phyloP scores from a whole-genome alignment of 2,888 invertebrate genomes.

The Rosalia funebris region DNA sequence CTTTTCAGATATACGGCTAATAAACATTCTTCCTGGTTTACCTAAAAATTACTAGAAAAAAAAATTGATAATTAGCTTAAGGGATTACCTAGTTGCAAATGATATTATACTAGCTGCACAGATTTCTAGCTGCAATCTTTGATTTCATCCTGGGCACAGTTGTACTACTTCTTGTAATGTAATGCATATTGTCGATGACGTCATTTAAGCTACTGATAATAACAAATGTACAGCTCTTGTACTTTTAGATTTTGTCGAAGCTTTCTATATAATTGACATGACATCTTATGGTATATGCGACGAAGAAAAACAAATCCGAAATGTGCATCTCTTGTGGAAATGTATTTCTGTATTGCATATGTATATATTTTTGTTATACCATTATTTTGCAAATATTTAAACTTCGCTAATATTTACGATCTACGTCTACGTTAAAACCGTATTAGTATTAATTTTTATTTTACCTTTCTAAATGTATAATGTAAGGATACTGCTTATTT shows the following conservation, averaged over 20 bases:
- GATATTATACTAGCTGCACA: slow-evolving; percentile 7
- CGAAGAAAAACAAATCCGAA: background rate
- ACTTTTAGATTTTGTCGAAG: slow-evolving; percentile 2
- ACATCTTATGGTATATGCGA: background rate
- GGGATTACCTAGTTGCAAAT: background rate
- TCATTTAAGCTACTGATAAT: slow-evolving; percentile 13
- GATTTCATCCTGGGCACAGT: slow-evolving; percentile 10
- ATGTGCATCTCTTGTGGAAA: too few species aligned
- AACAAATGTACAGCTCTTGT: background rate
- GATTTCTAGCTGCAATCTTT: too few species aligned
- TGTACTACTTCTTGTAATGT: slow-evolving; percentile 13
- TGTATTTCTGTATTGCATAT: too few species aligned
- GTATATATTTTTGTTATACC: too few species aligned
- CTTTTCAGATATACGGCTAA: slow-evolving; percentile 8
- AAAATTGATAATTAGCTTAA: background rate
- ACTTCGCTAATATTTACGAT: background rate
- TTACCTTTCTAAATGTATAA: background rate
- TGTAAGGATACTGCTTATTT: background rate
- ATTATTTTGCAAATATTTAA: background rate
- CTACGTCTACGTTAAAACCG: background rate
- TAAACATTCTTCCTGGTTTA: slow-evolving; percentile 8
- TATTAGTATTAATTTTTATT: background rate
- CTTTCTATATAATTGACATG: background rate
- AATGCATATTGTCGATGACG: slow-evolving; percentile 11
- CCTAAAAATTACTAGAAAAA: slow-evolving; percentile 14